These are phyloP conservation scores for Drosophila albomicans DNA, from an alignment of 1,140 invertebrate genomes.

Conservation along the genomic window DNA sequence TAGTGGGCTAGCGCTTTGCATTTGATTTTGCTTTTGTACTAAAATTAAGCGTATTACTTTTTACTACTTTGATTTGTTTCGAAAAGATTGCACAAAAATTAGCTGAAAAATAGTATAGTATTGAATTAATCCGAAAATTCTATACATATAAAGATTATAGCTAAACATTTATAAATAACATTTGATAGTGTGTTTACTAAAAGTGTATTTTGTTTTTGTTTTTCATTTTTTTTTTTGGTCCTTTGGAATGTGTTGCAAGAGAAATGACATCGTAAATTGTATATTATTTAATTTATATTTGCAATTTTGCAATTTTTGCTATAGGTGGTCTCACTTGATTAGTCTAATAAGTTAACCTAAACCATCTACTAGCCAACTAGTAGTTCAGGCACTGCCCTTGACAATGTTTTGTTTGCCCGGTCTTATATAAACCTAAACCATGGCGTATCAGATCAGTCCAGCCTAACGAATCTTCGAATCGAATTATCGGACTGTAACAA, in stretches of 20 bases:
- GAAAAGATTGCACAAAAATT: slow-evolving; percentile 48
- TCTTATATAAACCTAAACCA: slow-evolving; percentile 28
- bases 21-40: slow-evolving; percentile 66
- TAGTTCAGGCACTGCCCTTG: slow-evolving; percentile 16
- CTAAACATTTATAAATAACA: slow-evolving; percentile 48
- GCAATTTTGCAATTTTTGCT: slow-evolving; percentile 22
- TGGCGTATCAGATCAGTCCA: slow-evolving; percentile 13
- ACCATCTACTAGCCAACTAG: slow-evolving; percentile 4
- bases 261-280: slow-evolving; percentile 49
- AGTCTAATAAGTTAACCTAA: slow-evolving; percentile 25
- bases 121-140: slow-evolving; percentile 25
- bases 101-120: slow-evolving; percentile 22
- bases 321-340: slow-evolving; percentile 51
- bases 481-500: neutral
- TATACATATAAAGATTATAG: slow-evolving; percentile 13
- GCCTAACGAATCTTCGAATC: neutral
- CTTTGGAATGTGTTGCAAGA: slow-evolving; percentile 77
- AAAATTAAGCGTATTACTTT: slow-evolving; percentile 76
- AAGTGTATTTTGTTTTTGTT: neutral
- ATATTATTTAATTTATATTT: neutral
- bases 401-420: neutral
- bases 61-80: slow-evolving; percentile 39
- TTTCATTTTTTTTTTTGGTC: slow-evolving; percentile 51
- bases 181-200: slow-evolving; percentile 32
- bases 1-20: slow-evolving; percentile 69